Evolutionary conservation across 2,888 invertebrate genomes (phyloP), one percentile per base, ranked within the genome.

Genomic region (Erebia epiphron): DNA sequence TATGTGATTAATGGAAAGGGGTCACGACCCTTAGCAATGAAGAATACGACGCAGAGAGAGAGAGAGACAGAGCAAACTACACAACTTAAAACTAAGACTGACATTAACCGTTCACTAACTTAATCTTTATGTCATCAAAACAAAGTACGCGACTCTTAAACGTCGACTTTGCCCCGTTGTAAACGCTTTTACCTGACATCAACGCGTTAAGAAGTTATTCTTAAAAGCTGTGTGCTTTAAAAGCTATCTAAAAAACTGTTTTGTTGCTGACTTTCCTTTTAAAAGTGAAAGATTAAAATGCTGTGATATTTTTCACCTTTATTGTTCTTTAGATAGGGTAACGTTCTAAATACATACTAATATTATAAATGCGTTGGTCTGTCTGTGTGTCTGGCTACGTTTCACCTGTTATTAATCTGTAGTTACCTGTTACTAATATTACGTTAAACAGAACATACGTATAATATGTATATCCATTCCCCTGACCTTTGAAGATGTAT

Each of bases 401-500:
- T 21, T 21, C n/a, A n/a, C n/a, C n/a, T n/a, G n/a, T n/a, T n/a
- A n/a, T n/a, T n/a, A n/a, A n/a, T n/a, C n/a, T n/a, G n/a, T n/a
- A n/a, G n/a, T n/a, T n/a, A n/a, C n/a, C n/a, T n/a, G n/a, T n/a
- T n/a, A n/a, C n/a, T n/a, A n/a, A n/a, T n/a, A n/a, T n/a, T n/a
- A n/a, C n/a, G n/a, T n/a, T n/a, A n/a, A n/a, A n/a, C n/a, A n/a
- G n/a, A n/a, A n/a, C n/a, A n/a, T n/a, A n/a, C n/a, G n/a, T n/a
- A n/a, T n/a, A n/a, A n/a, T n/a, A n/a, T n/a, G n/a, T 58, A 56
- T 58, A 60, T 60, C 58, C 50, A 35, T 64, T 49, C 41, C 58
- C 56, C 63, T 58, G 69, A 69, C 58, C 72, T 43, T 35, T 16
- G 10, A 50, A 67, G 70, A 70, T 72, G 70, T 68, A 72, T 67